Base-by-base conservation (phyloP, 1,140 invertebrate species). In the Ostrea denselamellosa region DNA sequence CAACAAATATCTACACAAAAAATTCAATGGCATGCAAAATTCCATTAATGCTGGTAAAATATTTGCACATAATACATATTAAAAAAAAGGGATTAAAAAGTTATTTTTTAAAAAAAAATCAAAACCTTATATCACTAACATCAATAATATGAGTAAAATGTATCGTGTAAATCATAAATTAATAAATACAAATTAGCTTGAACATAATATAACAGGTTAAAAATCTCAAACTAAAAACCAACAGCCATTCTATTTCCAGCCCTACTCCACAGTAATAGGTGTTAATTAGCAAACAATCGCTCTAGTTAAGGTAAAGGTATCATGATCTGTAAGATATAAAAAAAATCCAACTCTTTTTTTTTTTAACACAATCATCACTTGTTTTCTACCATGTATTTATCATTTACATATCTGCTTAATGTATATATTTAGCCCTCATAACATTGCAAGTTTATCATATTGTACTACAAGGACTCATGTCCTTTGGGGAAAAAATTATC, bases 111-210 rank as follows among this genome's bases (percentile, higher is more conserved):
- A n/a, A 28, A 77, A 58, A 77, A 77, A 77, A 77, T 77, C 25
- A 77, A 77, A 77, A 34, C 68, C 14, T n/a, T 77, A 77, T 28
- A 3, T 77, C 68, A 77, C 68, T 77, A 77, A 77, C 68, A 34
- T 77, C 14, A 17, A 34, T 77, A 25, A 0, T 77, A 28, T 77
- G 68, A 77, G 68, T 77, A 77, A 77, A 77, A 77, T 77, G 68
- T 25, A 77, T 28, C 14, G 28, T 22, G 68, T 77, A 77, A 77
- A 77, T 34, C 25, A 77, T 77, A 28, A 77, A 77, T 28, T 77
- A 44, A 77, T 28, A 77, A 44, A 77, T 14, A 77, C 28, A 77
- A 77, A 28, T 62, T 62, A 62, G 17, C 56, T 19, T 62, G 19
- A 62, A 62, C 17, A 19, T 62, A 7, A 19, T 17, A 58, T 62